These are phyloP conservation scores for Teleiodes luculella DNA, from an alignment of 2,888 invertebrate genomes.

Conservation along the genomic window DNA sequence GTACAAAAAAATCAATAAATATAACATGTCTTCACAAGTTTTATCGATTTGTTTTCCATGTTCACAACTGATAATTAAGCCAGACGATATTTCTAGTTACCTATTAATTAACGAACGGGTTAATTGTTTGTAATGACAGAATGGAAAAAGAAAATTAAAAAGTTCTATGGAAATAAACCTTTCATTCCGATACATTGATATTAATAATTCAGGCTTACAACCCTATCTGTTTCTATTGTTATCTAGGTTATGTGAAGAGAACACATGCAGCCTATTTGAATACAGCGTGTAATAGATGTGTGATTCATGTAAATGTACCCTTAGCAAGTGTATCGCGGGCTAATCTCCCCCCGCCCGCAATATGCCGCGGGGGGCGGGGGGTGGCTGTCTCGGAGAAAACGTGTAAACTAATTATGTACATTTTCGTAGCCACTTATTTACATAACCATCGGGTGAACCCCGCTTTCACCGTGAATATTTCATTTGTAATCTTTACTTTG, in stretches of 20 bases:
- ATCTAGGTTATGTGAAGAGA: constrained; percentile 66
- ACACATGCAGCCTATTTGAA: constrained; percentile 65
- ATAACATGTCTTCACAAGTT: constrained; percentile 1
- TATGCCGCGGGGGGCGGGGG: constrained; percentile 52
- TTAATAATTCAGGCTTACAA: constrained; percentile 51
- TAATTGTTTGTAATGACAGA: constrained; percentile 7
- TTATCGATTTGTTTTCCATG: constrained; percentile 4
- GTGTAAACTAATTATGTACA: constrained; percentile 79
- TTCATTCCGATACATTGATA: constrained; percentile 26
- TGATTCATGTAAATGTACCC: constrained; percentile 76
- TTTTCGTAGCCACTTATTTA: constrained; percentile 79
- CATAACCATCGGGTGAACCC: constrained; percentile 73
- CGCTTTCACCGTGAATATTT: constrained; percentile 79
- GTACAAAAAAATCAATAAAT: too few relatives aligned
- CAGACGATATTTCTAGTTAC: background rate
- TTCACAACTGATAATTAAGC: background rate
- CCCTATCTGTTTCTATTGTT: constrained; percentile 60
- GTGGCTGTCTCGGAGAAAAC: constrained; percentile 63
- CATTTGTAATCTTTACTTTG: constrained; percentile 77
- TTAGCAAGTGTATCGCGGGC: constrained; percentile 68
- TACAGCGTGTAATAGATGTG: constrained; percentile 65
- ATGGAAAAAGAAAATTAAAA: constrained; percentile 12
- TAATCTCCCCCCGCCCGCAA: constrained; percentile 56
- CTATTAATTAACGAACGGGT: constrained; percentile 10
- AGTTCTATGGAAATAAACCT: constrained; percentile 17